Percentiles rank a stretch among this genome's conserved stretches.
Evolutionary conservation across 1,140 invertebrate genomes (phyloP).

Genomic region (Trichogramma pretiosum): DNA sequence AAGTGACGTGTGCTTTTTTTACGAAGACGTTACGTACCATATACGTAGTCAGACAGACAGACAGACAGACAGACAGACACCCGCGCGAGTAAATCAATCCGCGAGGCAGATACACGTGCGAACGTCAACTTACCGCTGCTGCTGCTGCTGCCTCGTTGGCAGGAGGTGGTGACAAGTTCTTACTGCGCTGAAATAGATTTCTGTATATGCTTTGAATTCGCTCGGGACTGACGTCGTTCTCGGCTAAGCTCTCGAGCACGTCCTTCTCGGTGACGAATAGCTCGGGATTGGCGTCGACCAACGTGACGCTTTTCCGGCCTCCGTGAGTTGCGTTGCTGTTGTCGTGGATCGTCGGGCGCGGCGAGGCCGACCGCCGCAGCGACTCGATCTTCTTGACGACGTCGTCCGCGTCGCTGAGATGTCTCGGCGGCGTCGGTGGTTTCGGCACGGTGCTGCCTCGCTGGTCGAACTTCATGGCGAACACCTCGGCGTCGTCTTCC

Average conservation of each 20-base stretch:
- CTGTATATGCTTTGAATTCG: constrained; percentile 33
- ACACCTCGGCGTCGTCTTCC: constrained; percentile 20
- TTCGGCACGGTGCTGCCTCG: constrained; percentile 17
- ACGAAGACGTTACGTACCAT: no score
- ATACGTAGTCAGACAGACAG: no score
- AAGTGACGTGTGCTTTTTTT: no score
- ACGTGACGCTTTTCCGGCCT: constrained; percentile 23
- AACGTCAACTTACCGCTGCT: constrained; percentile 4
- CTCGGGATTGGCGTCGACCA: constrained; percentile 36
- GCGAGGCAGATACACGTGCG: no score
- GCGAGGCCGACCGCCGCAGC: constrained; percentile 20
- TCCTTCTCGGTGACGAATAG: constrained; percentile 32
- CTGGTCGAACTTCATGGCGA: constrained; percentile 18
- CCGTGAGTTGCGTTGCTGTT: constrained; percentile 14
- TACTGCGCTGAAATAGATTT: constrained; percentile 29
- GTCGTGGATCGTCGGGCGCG: constrained; percentile 3
- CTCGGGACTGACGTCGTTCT: constrained; percentile 31
- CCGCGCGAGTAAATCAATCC: no score
- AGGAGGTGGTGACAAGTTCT: constrained; percentile 24
- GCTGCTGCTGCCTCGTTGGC: no score
- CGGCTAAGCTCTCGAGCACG: constrained; percentile 33
- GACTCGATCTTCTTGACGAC: constrained; percentile 27
- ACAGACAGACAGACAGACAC: no score
- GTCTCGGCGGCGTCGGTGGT: constrained; percentile 33
- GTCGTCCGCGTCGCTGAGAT: constrained; percentile 34